Evolutionary conservation across 2,888 invertebrate genomes (phyloP).

Genomic region (Nemotelus pantherinus): DNA sequence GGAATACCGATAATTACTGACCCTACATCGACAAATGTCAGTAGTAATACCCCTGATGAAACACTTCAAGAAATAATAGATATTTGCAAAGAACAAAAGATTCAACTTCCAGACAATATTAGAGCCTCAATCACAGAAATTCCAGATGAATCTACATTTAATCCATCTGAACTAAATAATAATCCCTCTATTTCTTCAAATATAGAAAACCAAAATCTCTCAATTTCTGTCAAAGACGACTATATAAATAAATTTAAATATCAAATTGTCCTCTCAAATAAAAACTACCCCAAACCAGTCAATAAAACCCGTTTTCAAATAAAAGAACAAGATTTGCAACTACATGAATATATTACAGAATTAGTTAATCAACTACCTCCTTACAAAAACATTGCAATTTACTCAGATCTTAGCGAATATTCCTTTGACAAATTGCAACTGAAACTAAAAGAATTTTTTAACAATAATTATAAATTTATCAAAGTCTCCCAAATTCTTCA

Average conservation of each 20-base stretch:
- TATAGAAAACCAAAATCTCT: not conserved
- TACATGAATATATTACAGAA: not conserved
- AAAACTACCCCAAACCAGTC: not conserved
- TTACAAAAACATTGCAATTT: not conserved
- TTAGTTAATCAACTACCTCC: not conserved
- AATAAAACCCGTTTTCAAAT: conserved; percentile 10
- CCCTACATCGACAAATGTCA: not conserved
- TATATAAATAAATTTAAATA: conserved; percentile 20
- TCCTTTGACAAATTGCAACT: not conserved
- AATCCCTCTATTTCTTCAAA: not conserved
- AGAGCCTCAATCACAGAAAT: not conserved
- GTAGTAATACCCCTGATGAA: not conserved
- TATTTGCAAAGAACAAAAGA: conserved; percentile 16
- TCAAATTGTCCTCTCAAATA: not conserved
- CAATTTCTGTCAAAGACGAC: conserved; percentile 4
- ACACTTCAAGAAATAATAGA: conserved; percentile 22
- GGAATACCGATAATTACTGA: not conserved
- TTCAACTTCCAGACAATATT: not conserved
- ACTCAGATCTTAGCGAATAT: not conserved
- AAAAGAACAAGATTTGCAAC: conserved; percentile 6
- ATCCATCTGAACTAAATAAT: not conserved
- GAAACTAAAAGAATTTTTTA: conserved; percentile 8
- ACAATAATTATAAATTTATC: conserved; percentile 7
- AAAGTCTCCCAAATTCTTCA: conserved; percentile 3
- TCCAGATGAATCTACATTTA: not conserved